Percentiles rank a stretch among this genome's conserved stretches.
phyloP scores from a whole-genome alignment of 2,113 vertebrate genomes.

The Chascanopsetta lugubris region DNA sequence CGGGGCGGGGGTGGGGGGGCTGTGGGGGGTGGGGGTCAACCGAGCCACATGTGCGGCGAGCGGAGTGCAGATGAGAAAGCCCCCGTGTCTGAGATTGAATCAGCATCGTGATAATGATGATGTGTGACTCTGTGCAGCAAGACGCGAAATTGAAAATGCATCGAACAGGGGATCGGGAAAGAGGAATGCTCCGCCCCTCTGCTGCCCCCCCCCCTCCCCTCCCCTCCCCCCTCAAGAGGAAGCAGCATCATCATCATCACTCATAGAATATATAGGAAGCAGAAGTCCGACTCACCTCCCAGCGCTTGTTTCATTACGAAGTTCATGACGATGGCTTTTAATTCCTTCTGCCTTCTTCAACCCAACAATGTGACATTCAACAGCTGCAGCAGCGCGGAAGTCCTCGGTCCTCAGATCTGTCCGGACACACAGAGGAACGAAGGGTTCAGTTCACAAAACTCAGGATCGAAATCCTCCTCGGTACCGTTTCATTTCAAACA shows the following conservation, averaged over 20 bases:
- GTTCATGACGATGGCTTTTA: slow-evolving; percentile 89
- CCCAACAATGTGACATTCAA: slow-evolving; percentile 84
- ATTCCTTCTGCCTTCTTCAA: slow-evolving; percentile 78
- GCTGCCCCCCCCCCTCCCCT: too few species aligned
- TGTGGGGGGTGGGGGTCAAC: too few species aligned
- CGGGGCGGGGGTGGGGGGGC: too few species aligned
- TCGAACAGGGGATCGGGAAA: neutral
- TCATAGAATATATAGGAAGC: too few species aligned
- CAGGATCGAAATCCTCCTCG: too few species aligned
- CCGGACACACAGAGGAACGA: neutral
- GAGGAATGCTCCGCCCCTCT: too few species aligned
- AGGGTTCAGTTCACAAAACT: too few species aligned
- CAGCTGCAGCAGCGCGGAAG: slow-evolving; percentile 55
- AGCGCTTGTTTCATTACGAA: slow-evolving; percentile 97
- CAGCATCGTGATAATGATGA: neutral
- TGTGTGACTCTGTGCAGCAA: neutral
- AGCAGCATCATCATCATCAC: neutral
- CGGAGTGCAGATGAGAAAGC: slow-evolving; percentile 8
- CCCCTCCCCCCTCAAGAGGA: neutral
- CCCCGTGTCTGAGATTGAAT: neutral
- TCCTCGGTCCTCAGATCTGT: slow-evolving; percentile 72
- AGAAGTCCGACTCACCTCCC: slow-evolving; percentile 85
- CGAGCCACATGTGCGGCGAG: slow-evolving; percentile 3
- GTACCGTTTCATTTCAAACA: too few species aligned
- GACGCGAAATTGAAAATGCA: neutral